Base-by-base conservation (phyloP, 2,888 invertebrate species). In the Tiliacea aurago region DNA sequence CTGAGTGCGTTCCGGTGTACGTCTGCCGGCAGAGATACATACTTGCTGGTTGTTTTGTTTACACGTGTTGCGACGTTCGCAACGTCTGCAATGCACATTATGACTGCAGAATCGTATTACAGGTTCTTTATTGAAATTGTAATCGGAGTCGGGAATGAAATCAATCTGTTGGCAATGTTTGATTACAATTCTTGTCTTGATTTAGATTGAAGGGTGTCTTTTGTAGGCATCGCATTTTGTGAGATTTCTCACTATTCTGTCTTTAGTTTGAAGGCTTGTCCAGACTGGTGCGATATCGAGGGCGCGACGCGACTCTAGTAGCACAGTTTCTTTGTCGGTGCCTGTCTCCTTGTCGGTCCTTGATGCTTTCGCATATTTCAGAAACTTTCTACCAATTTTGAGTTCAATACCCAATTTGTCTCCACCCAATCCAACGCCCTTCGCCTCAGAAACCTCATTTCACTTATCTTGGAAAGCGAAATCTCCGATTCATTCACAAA, bases 1-100 rank as follows among this genome's bases (percentile, higher is more conserved):
- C 93, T 94, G 94, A 95, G 95, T 95, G 95, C 94, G 92, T 94
- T 95, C 91, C 93, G 92, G 90, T 96, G 95, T 95, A 90, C 86
- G 89, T 88, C 91, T 91, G 78, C 83, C 69, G 76, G 77, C 82
- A 82, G 87, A 86, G 90, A 89, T 89, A 88, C 81, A 81, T 83
- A 81, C 81, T 84, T 71, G 76, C 73, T 89, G 90, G 93, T 94
- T 93, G 91, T 93, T 94, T 95, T 91, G 90, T 93, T 92, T 91
- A 93, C 93, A 93, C 87, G 88, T 91, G 90, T 90, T 85, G 78
- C 87, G 86, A 86, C 86, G 81, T 87, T 84, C 81, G 86, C 86
- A 84, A 81, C 86, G 89, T 90, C 89, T 88, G 88, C 88, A 78
- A 84, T 86, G 86, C 84, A 85, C 80, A 81, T 88, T 86, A 87